These are phyloP conservation scores for Heliconius cydno DNA, from an alignment of 2,888 invertebrate genomes.

Conservation along the genomic window DNA sequence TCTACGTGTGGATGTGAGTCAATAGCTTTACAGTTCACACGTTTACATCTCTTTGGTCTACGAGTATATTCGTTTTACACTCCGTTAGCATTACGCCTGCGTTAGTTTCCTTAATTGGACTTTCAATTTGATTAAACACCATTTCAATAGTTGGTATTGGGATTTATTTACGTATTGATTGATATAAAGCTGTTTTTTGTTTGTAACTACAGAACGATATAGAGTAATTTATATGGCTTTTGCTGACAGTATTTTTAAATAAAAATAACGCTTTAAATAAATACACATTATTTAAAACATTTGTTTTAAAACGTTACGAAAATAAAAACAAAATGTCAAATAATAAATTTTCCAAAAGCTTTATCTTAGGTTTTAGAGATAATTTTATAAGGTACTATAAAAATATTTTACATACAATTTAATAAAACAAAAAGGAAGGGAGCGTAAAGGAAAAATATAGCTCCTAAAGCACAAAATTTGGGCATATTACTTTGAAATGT, in stretches of 20 bases:
- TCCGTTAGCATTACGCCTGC: slow-evolving; percentile 15
- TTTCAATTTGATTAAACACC: slow-evolving; percentile 16
- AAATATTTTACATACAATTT: not conserved
- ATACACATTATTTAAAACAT: too few relatives aligned
- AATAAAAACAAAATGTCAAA: not conserved
- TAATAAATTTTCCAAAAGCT: not conserved
- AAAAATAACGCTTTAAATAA: not conserved
- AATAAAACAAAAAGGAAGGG: slow-evolving; percentile 1
- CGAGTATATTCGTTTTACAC: slow-evolving; percentile 10
- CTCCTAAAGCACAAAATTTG: slow-evolving; percentile 18
- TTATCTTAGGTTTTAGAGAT: not conserved
- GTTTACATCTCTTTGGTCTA: slow-evolving; percentile 18
- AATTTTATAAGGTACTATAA: not conserved
- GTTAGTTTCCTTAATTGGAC: slow-evolving; percentile 18
- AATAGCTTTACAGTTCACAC: slow-evolving; percentile 14
- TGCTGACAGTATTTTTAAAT: too few relatives aligned
- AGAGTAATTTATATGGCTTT: too few relatives aligned
- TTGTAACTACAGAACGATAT: not conserved
- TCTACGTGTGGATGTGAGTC: slow-evolving; percentile 9
- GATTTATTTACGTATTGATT: not conserved
- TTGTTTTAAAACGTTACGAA: not conserved
- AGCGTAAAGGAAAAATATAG: slow-evolving; percentile 7
- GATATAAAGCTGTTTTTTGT: not conserved
- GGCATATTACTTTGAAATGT: slow-evolving; percentile 24
- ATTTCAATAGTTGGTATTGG: not conserved